Percentiles rank a stretch among this genome's conserved stretches.
Conservation (phyloP, 2,888 invertebrate species). For the Linyphia triangularis region DNA sequence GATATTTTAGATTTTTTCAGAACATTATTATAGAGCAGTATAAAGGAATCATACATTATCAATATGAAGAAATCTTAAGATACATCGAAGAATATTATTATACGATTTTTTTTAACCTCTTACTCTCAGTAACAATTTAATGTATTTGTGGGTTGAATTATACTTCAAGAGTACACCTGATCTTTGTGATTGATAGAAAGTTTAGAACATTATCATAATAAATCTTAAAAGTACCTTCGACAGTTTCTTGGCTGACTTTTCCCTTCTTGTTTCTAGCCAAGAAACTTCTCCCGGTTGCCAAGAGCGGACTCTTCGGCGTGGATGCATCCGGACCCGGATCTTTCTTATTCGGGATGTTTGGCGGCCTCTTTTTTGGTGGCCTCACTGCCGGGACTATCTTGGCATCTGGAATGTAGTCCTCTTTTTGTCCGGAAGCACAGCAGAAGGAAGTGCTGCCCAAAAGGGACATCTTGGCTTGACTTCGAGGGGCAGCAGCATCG, state of each 20-base stretch:
- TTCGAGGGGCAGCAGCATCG: constrained; percentile 33
- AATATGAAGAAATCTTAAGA: too few species aligned
- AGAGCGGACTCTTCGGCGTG: constrained; percentile 33
- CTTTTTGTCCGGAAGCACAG: constrained; percentile 68
- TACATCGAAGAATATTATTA: too few species aligned
- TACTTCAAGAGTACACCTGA: background rate
- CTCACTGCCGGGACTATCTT: constrained; percentile 36
- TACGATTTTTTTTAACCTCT: too few species aligned
- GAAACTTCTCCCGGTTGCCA: constrained; percentile 36
- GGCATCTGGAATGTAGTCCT: constrained; percentile 62
- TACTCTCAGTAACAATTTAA: too few species aligned
- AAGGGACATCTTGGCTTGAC: constrained; percentile 59
- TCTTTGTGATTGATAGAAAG: background rate
- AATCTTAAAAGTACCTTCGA: constrained; percentile 38
- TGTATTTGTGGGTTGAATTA: background rate
- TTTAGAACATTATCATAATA: too few species aligned
- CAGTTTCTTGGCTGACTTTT: constrained; percentile 12
- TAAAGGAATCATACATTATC: too few species aligned
- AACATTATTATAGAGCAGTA: too few species aligned
- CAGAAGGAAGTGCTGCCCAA: constrained; percentile 65
- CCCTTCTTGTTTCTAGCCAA: constrained; percentile 18
- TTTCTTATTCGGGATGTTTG: constrained; percentile 21
- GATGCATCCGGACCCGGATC: constrained; percentile 7
- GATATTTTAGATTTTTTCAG: too few species aligned
- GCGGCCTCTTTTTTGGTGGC: constrained; percentile 57